These are phyloP conservation scores for Mylabris phalerata DNA, from an alignment of 1,140 invertebrate species.

Conservation along the genomic window DNA sequence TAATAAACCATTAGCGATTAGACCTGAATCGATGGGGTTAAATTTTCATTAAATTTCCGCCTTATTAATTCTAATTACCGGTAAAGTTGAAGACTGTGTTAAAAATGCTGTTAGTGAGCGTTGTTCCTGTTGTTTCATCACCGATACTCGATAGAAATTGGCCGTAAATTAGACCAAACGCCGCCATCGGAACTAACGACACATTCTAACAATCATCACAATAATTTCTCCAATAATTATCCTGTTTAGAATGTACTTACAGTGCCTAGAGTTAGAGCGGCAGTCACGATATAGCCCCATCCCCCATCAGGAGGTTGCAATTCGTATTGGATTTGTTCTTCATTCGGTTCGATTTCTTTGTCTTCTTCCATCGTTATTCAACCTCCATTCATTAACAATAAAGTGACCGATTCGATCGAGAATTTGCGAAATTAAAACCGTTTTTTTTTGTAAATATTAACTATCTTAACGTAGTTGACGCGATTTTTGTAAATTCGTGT, in stretches of 20 bases:
- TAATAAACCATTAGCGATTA: constrained; percentile 48
- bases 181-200: constrained; percentile 49
- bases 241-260: constrained; percentile 44
- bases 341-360: too few relatives aligned
- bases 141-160: constrained; percentile 54
- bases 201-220: constrained; percentile 45
- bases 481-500: too few relatives aligned
- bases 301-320: constrained; percentile 52
- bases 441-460: too few relatives aligned
- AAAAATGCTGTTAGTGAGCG: constrained; percentile 53
- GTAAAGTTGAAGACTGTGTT: constrained; percentile 54
- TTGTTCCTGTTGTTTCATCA: constrained; percentile 52
- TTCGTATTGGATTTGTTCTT: constrained; percentile 10
- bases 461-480: too few relatives aligned
- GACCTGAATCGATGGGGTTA: constrained; percentile 37
- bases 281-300: constrained; percentile 56
- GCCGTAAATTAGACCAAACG: constrained; percentile 59
- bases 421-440: too few relatives aligned
- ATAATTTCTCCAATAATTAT: neutral
- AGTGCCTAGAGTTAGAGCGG: constrained; percentile 51
- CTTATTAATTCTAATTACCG: constrained; percentile 35
- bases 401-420: too few relatives aligned
- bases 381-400: too few relatives aligned
- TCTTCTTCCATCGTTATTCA: too few relatives aligned
- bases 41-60: neutral